Percentiles rank a stretch among this genome's conserved stretches.
Evolutionary conservation across 1,140 invertebrate genomes (phyloP).

Genomic region (Octopus sinensis): DNA sequence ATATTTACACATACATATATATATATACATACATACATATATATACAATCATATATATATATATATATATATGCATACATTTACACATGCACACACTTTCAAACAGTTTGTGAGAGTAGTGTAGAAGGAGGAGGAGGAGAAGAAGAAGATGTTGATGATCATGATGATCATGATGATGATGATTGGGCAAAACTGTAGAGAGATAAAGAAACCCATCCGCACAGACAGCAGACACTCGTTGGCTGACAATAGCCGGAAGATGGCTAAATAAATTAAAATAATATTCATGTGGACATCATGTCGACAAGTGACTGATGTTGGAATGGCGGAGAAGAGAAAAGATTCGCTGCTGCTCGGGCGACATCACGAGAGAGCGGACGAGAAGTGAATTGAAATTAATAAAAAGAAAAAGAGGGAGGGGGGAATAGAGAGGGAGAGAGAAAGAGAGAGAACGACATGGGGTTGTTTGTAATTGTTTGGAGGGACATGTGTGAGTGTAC

Average conservation of each 20-base stretch:
- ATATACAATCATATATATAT: background rate
- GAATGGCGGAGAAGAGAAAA: too few relatives aligned
- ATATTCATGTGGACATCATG: background rate
- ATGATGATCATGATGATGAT: background rate
- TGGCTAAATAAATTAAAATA: background rate
- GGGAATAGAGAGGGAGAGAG: too few relatives aligned
- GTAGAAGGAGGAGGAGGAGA: background rate
- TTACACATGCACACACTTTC: background rate
- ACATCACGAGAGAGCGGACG: too few relatives aligned
- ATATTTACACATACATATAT: background rate
- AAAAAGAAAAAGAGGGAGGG: too few relatives aligned
- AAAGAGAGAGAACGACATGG: too few relatives aligned
- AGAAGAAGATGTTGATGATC: background rate
- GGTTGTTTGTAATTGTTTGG: too few relatives aligned
- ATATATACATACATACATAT: background rate
- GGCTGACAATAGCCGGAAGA: background rate
- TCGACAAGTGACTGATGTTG: too few relatives aligned
- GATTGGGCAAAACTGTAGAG: background rate
- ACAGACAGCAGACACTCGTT: background rate
- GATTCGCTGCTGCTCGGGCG: too few relatives aligned
- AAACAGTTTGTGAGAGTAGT: constrained; percentile 8
- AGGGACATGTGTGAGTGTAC: too few relatives aligned
- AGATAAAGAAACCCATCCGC: background rate
- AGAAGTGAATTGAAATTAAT: too few relatives aligned
- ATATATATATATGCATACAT: background rate